phyloP scores from a whole-genome alignment of 2,113 vertebrate genomes.

The Cyprinodon variegatus region DNA sequence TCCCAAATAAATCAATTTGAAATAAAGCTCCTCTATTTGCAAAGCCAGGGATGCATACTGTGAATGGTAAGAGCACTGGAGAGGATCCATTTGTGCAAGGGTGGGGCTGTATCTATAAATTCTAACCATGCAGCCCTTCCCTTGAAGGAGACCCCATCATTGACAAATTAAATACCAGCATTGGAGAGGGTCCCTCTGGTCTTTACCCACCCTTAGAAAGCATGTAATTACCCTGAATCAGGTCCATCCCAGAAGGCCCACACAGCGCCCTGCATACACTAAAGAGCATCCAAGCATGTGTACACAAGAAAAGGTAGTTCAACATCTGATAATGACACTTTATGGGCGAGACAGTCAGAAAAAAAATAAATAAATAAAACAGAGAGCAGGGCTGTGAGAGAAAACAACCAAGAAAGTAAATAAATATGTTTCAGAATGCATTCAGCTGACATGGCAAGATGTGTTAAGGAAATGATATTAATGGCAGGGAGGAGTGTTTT shows the following conservation, averaged over 20 bases:
- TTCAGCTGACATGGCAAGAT: not conserved
- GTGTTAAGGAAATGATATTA: not conserved
- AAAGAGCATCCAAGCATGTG: slow-evolving; percentile 17
- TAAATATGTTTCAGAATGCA: slow-evolving; percentile 2
- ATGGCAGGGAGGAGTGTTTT: not conserved
- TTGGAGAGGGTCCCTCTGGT: slow-evolving; percentile 59
- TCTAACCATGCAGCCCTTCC: slow-evolving; percentile 64
- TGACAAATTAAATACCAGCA: slow-evolving; percentile 70
- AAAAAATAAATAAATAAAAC: not conserved
- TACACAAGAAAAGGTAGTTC: slow-evolving; percentile 34
- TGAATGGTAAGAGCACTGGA: slow-evolving; percentile 40
- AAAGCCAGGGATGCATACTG: slow-evolving; percentile 50
- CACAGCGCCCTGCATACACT: slow-evolving; percentile 34
- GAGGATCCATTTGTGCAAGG: slow-evolving; percentile 51
- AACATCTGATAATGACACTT: slow-evolving; percentile 9
- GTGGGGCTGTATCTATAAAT: slow-evolving; percentile 67
- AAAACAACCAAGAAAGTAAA: not conserved
- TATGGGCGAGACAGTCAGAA: not conserved
- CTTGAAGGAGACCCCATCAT: slow-evolving; percentile 57
- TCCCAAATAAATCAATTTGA: not conserved
- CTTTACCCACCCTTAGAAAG: slow-evolving; percentile 53
- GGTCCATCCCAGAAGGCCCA: slow-evolving; percentile 45
- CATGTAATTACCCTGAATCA: slow-evolving; percentile 71
- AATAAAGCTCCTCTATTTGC: not conserved
- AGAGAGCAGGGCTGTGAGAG: not conserved